A percentile compares a stretch with the other conserved stretches of the same genome.
These are phyloP conservation scores for Leptura quadrifasciata DNA, from an alignment of 2,888 invertebrate species.

Conservation along the genomic window DNA sequence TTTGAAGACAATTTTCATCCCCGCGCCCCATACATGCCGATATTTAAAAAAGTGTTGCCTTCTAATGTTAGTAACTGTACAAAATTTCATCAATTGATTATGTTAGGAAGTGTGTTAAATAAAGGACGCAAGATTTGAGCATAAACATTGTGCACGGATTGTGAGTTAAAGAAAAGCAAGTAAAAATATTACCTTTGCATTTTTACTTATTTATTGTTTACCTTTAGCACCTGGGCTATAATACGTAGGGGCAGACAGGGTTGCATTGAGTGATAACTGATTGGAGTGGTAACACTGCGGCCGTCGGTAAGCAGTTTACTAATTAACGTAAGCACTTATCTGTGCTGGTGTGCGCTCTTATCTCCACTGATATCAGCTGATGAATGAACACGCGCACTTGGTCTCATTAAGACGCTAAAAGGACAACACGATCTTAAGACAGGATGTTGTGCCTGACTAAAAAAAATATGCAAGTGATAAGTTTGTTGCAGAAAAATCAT, in stretches of 20 bases:
- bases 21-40: too few relatives aligned
- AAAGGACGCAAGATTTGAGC: too few relatives aligned
- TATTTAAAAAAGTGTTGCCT: too few relatives aligned
- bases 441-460: conserved; percentile 19
- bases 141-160: too few relatives aligned
- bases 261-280: conserved; percentile 35
- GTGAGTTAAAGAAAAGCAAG: too few relatives aligned
- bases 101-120: too few relatives aligned
- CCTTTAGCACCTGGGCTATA: background rate
- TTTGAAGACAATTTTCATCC: too few relatives aligned
- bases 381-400: conserved; percentile 71
- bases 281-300: conserved; percentile 49
- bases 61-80: too few relatives aligned
- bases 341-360: conserved; percentile 59
- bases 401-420: conserved; percentile 72
- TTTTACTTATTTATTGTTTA: too few relatives aligned
- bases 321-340: conserved; percentile 65
- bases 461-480: background rate
- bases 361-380: conserved; percentile 67
- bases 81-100: too few relatives aligned
- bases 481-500: background rate
- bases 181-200: too few relatives aligned
- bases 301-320: conserved; percentile 56
- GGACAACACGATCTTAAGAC: conserved; percentile 68
- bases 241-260: background rate